Percentiles rank a stretch among this genome's conserved stretches.
These are phyloP conservation scores for Drosophila niveifrons DNA, from an alignment of 2,888 invertebrate genomes.

Conservation along the genomic window DNA sequence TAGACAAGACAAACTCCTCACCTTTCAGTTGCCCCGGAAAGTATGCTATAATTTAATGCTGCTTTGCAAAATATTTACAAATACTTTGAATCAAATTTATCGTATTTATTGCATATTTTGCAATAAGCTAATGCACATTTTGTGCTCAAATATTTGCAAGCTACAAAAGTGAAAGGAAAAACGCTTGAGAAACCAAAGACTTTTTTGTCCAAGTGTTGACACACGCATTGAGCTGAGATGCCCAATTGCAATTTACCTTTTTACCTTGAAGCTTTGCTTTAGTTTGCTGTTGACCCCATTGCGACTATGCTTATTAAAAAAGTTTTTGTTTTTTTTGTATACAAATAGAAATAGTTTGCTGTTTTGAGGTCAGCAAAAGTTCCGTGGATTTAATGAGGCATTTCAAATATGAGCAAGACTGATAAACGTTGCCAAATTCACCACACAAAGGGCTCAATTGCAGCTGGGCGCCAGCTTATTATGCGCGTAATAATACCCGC, in stretches of 20 bases:
- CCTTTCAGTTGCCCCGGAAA: too few relatives aligned
- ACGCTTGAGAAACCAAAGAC: constrained; percentile 6
- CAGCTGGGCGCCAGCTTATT: constrained; percentile 23
- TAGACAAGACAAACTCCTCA: too few relatives aligned
- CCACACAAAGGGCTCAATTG: constrained; percentile 7
- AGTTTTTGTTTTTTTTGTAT: constrained; percentile 28
- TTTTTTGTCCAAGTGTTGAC: constrained; percentile 32
- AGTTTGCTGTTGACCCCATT: constrained; percentile 49
- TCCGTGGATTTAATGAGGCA: constrained; percentile 7
- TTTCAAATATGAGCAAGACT: constrained; percentile 5
- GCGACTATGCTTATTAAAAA: constrained; percentile 37
- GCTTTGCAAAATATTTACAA: background rate
- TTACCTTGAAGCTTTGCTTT: constrained; percentile 13
- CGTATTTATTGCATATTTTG: background rate
- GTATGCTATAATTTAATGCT: background rate
- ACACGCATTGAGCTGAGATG: constrained; percentile 26
- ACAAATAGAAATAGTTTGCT: constrained; percentile 8
- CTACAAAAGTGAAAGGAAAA: constrained; percentile 6
- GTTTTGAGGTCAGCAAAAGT: constrained; percentile 9
- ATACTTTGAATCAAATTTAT: background rate
- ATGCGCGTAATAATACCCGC: constrained; percentile 44
- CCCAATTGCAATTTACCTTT: constrained; percentile 28
- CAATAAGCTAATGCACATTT: constrained; percentile 5
- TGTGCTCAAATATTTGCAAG: background rate
- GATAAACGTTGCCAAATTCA: constrained; percentile 10